Percentiles rank a stretch among this genome's conserved stretches.
phyloP scores from a whole-genome alignment of 2,113 vertebrate species.

The Eubucco bourcierii region DNA sequence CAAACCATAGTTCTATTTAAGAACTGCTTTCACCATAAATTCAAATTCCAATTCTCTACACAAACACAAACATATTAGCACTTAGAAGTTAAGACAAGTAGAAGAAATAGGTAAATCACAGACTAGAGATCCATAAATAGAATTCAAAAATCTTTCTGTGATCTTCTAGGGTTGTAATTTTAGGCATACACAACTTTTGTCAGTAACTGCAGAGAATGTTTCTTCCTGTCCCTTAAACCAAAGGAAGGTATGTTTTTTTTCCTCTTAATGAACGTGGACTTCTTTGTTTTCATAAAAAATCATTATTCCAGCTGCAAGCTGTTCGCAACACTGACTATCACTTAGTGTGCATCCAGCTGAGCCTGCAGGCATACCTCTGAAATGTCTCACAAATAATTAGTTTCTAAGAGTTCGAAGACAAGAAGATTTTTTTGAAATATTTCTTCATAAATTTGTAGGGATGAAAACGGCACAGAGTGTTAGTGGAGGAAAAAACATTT shows the following conservation, averaged over 20 bases:
- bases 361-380: neutral
- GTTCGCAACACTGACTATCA: neutral
- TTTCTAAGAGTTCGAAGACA: neutral
- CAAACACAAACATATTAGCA: neutral
- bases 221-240: neutral
- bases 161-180: neutral
- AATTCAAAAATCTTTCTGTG: neutral
- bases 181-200: neutral
- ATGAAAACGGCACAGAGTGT: neutral
- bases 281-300: neutral
- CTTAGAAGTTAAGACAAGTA: neutral
- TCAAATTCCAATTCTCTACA: neutral
- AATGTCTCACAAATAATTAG: neutral
- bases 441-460: neutral
- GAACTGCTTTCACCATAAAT: neutral
- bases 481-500: neutral
- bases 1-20: neutral
- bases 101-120: neutral
- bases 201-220: neutral
- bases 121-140: neutral
- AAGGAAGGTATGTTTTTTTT: neutral
- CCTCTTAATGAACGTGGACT: neutral
- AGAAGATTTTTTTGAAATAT: neutral
- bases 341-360: neutral
- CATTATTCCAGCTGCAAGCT: neutral